Evolutionary conservation across 2,113 vertebrate genomes (phyloP).

Genomic region (Sciurus niger): DNA sequence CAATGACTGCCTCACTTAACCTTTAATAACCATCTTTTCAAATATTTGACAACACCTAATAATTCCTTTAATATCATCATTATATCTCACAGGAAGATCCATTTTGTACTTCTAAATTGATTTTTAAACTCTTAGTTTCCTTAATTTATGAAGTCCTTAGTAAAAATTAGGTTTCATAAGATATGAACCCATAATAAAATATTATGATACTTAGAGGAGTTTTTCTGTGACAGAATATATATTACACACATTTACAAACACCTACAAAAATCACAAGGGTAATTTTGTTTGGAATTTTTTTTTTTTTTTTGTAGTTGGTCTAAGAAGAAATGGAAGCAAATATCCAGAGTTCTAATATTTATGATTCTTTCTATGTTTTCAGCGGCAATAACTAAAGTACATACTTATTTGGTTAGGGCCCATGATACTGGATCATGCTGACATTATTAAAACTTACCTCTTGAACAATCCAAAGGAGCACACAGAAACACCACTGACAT

Average conservation of each 20-base stretch:
- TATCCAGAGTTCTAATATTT: conserved; percentile 4
- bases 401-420: background rate
- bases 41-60: conserved; percentile 45
- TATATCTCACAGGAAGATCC: conserved; percentile 44
- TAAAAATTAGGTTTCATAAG: conserved; percentile 33
- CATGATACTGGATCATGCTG: background rate
- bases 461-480: background rate
- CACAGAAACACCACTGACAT: background rate
- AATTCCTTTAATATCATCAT: conserved; percentile 37
- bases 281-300: conserved; percentile 10
- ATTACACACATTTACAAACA: conserved; percentile 9
- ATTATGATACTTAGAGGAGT: background rate
- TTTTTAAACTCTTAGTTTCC: conserved; percentile 13
- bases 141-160: conserved; percentile 24
- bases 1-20: conserved; percentile 39
- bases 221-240: conserved; percentile 21
- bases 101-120: conserved; percentile 24
- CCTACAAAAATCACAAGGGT: conserved; percentile 16
- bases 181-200: conserved; percentile 40
- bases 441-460: background rate
- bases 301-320: background rate
- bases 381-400: background rate
- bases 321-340: conserved; percentile 49
- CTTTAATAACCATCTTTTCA: conserved; percentile 19
- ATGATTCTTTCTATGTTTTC: background rate